Percentiles rank a stretch among this genome's conserved stretches.
Evolutionary conservation across 2,888 invertebrate genomes (phyloP).

Genomic region (Argynnis bischoffii): DNA sequence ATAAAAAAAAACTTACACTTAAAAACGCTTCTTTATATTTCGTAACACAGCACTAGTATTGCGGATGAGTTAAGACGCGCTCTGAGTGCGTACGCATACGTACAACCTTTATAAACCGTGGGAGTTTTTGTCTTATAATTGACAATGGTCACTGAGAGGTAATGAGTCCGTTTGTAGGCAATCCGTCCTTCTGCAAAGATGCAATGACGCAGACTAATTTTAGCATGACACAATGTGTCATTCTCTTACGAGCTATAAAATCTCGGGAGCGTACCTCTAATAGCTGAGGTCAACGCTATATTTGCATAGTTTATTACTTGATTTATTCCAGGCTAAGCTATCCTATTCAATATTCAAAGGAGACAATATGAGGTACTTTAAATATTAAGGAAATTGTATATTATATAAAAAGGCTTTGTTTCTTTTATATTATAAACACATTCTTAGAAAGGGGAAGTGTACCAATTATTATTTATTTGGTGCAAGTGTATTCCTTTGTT

Average conservation of each 20-base stretch:
- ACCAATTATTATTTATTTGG: too few relatives aligned
- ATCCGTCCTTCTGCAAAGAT: slow-evolving; percentile 72
- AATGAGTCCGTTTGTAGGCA: slow-evolving; percentile 79
- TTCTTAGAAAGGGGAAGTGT: too few relatives aligned
- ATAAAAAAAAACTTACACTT: slow-evolving; percentile 5
- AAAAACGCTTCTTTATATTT: slow-evolving; percentile 16
- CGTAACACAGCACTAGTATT: slow-evolving; percentile 59
- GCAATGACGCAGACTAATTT: slow-evolving; percentile 66
- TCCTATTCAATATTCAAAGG: slow-evolving; percentile 6
- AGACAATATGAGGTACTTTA: not conserved
- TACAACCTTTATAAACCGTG: slow-evolving; percentile 79
- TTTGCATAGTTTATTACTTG: slow-evolving; percentile 25
- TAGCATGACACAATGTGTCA: slow-evolving; percentile 64
- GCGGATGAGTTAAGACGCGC: slow-evolving; percentile 68
- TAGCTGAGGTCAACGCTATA: slow-evolving; percentile 30
- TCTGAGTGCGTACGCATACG: slow-evolving; percentile 68
- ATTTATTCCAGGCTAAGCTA: slow-evolving; percentile 21
- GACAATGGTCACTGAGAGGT: slow-evolving; percentile 76
- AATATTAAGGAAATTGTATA: not conserved
- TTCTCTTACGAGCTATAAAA: slow-evolving; percentile 54
- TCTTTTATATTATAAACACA: too few relatives aligned
- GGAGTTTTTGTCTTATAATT: slow-evolving; percentile 78
- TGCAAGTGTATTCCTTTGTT: too few relatives aligned
- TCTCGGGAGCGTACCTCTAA: slow-evolving; percentile 39
- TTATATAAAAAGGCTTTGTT: too few relatives aligned